phyloP scores from a whole-genome alignment of 2,113 vertebrate genomes.

The Labeo catla region DNA sequence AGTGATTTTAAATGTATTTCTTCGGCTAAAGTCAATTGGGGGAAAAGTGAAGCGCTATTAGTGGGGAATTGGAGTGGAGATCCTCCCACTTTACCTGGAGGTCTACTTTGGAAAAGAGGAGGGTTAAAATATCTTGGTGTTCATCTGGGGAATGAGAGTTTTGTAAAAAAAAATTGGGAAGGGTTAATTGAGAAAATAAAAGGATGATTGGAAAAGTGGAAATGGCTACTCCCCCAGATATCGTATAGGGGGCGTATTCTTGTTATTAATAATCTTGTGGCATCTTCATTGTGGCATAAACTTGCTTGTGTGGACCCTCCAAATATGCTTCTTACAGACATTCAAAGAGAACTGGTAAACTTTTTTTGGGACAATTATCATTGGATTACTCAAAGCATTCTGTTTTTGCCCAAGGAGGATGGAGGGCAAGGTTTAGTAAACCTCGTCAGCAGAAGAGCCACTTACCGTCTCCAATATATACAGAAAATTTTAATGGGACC shows the following conservation, averaged over 20 bases:
- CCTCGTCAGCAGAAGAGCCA: background rate
- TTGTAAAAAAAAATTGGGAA: slow-evolving; percentile 8
- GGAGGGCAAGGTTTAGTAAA: background rate
- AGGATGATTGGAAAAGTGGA: background rate
- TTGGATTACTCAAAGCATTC: too few species aligned
- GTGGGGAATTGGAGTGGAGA: too few species aligned
- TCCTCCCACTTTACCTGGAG: too few species aligned
- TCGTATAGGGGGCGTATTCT: too few species aligned
- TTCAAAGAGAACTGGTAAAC: background rate
- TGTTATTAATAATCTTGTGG: too few species aligned
- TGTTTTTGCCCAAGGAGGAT: too few species aligned
- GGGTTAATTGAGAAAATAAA: background rate
- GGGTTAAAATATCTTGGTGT: too few species aligned
- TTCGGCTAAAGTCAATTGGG: too few species aligned
- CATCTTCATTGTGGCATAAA: slow-evolving; percentile 15
- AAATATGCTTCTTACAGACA: background rate
- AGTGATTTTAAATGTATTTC: too few species aligned
- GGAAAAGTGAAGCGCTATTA: too few species aligned
- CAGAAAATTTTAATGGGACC: slow-evolving; percentile 7
- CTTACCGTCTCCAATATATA: background rate
- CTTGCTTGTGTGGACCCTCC: slow-evolving; percentile 4
- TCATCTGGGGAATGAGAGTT: too few species aligned
- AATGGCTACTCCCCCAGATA: background rate
- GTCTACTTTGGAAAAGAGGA: too few species aligned
- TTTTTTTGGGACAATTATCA: background rate